Base-by-base conservation (phyloP, 2,113 vertebrate genomes). In the Microtus pennsylvanicus region DNA sequence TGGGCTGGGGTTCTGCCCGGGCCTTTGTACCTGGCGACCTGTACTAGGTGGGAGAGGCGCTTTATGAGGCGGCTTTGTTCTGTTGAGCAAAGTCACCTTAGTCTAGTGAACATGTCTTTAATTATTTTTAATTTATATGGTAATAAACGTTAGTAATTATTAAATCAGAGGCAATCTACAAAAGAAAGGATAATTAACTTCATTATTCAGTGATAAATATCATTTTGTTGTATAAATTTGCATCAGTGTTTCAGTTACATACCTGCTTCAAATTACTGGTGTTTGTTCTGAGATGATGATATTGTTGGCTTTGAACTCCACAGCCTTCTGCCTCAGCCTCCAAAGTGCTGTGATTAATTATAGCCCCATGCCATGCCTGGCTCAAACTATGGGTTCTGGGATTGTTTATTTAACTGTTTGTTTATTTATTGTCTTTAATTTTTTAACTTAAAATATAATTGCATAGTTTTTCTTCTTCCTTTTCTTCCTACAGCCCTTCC, bases 81-180 rank as follows among this genome's bases (percentile, higher is more conserved):
- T 85, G 0, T 92, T 80, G 77, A 38, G 35, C 10, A 2, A 80
- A 80, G 78, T n/a, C 6, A 63, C 13, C 70, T 69, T 76, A 88
- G 19, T 47, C 33, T 82, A 45, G 87, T 93, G 42, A 77, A 35
- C 7, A 4, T 61, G 63, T 55, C 19, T 95, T 88, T 50, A 91
- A 65, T 94, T 95, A 80, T 28, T 87, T 96, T 85, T 72, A 70
- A 91, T 88, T 94, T 94, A 55, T 92, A 80, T 93, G 69, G 14
- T 96, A 63, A 85, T 52, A 87, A 90, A 47, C 45, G 72, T 70
- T 93, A 83, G 82, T 19, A 8, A 65, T 87, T 42, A 58, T 76
- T 90, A 90, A 82, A 35, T 58, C 52, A 91, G 93, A 69, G 93
- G 61, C 38, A 90, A 87, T 78, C 22, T 94, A 24, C 38, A 75